These are phyloP conservation scores for Asarcornis scutulata DNA, from an alignment of 2,113 vertebrate species.

Conservation along the genomic window DNA sequence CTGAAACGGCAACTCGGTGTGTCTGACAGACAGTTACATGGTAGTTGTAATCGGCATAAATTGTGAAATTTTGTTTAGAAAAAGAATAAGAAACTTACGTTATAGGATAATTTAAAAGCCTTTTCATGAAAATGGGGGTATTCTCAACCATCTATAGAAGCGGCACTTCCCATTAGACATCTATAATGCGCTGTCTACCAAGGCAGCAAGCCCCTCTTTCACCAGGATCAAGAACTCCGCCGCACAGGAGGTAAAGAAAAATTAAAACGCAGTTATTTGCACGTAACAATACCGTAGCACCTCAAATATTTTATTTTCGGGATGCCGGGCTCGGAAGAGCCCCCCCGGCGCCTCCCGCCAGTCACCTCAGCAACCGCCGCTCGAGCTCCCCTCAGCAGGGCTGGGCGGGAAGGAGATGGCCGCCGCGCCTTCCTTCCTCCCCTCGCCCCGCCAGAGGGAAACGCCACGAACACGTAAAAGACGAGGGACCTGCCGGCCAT, in stretches of 20 bases:
- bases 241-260: fast-evolving
- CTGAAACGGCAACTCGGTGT: not conserved
- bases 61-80: not conserved
- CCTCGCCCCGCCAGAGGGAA: not conserved
- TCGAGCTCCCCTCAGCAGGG: not conserved
- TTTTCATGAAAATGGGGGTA: not conserved
- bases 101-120: not conserved
- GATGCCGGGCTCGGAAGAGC: fast-evolving
- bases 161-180: not conserved
- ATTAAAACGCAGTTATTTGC: not conserved
- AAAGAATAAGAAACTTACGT: not conserved
- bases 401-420: not conserved
- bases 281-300: not conserved
- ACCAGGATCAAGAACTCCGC: not conserved
- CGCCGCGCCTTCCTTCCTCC: not conserved
- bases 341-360: fast-evolving
- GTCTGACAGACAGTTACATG: fast-evolving
- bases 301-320: fast-evolving
- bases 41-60: not conserved
- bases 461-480: not conserved
- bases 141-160: not conserved
- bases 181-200: too few species aligned
- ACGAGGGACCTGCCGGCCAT: not conserved
- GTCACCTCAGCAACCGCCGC: not conserved
- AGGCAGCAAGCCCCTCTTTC: not conserved